Base-by-base conservation (phyloP, 2,888 invertebrate genomes). In the Prosapia bicincta region DNA sequence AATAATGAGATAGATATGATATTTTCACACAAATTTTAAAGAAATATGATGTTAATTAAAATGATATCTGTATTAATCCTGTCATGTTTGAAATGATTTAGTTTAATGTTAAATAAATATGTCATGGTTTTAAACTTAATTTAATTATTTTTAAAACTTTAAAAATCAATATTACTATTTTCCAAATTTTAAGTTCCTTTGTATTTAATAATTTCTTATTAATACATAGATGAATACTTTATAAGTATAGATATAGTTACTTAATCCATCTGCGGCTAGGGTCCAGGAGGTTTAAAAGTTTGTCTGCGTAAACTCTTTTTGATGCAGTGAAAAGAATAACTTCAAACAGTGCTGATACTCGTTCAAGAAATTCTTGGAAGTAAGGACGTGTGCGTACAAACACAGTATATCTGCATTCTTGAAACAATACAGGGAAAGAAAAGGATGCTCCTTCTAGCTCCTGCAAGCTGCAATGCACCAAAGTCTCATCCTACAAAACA, bases 311-410 rank as follows among this genome's bases (percentile, higher is more conserved):
- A 67, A 98, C 96, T 70, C 96, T 89, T 86, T 98, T 98, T 83
- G 96, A 96, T 66, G 98, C 98, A 0, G 98, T 98, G 88, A 98
- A 98, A 75, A 98, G 86, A 73, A 97, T 97, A 26, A 98, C 96
- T 85, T 98, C 97, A 86, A 94, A 98, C 77, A 93, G 84, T 7
- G 93, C 90, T 0, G 96, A 94, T 54, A 97, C 93, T 77, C 92
- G 90, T 82, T 97, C 94, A 81, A 98, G 88, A 86, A 98, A 98
- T 86, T 97, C 96, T 9, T 92, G 90, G 85, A 97, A 96, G 85
- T 90, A 94, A 0, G 98, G 98, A 70, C 98, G 89, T 0, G 97
- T 96, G 81, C 97, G 89, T 0, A 97, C 98, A 85, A 92, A 88
- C 28, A 90, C 93, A 26, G 93, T 93, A 84, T 98, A 98, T 72